Evolutionary conservation across 2,113 vertebrate species (phyloP), one percentile per base, ranked within the genome.

Genomic region (Emydura subglobosa): DNA sequence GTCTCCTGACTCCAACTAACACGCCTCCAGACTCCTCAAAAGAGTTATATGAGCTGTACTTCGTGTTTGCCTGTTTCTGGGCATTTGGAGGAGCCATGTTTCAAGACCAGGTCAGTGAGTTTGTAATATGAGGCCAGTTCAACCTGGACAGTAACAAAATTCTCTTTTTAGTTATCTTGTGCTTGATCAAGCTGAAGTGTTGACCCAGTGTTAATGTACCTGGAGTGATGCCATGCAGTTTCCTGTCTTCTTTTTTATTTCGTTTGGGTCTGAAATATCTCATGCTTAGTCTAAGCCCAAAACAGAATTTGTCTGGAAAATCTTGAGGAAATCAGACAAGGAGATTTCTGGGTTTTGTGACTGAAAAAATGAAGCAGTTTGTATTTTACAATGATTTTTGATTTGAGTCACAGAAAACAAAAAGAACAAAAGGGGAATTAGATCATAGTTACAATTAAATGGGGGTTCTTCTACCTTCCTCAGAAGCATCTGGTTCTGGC

Each of bases 21-120:
- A 17, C 89, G 0, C 98, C 98, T 0, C 96, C 98, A 0, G 98
- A 98, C 95, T 98, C 98, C 0, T 94, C 98, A 16, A 97, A 97
- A 83, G 98, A 99, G 55, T 97, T 98, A 9, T 98, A 99, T 0
- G 98, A 99, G 94, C 98, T 98, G 49, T 99, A 98, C 91, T 98
- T 99, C 0, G 97, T 98, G 42, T 99, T 99, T 0, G 96, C 98
- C 92, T 98, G 98, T 50, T n/a, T 87, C 93, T 99, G 98, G 98
- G 97, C 98, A 44, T 99, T 98, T 0, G 98, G 98, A 0, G 98
- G 98, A 5, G 95, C 98, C 87, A 95, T 98, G 97, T 98, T 98
- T 95, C 98, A 98, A 96, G 98, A 99, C 90, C 98, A 98, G 98
- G 98, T 99, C 10, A 72, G 65, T 39, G n/a, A 39, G 19, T 8